These are phyloP conservation scores for Trichopoda pennipes DNA, from an alignment of 2,888 invertebrate genomes.

Conservation along the genomic window DNA sequence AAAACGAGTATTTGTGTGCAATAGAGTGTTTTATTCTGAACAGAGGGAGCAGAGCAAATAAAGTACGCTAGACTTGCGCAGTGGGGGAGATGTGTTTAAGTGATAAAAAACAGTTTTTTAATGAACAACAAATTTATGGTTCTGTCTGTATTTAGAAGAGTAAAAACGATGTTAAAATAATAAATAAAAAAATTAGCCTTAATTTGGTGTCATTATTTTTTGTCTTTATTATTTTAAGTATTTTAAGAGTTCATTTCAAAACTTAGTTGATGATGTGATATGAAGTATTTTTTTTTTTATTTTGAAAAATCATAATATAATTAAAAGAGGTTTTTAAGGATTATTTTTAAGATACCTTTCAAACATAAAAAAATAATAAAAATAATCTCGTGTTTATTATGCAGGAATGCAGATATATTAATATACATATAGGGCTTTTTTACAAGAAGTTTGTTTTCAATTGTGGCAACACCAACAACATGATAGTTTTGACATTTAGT, in stretches of 20 bases:
- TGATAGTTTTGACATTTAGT: too few species aligned
- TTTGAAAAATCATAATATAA: neutral
- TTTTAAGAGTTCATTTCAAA: neutral
- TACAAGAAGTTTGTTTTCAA: too few species aligned
- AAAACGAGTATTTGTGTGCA: conserved; percentile 14
- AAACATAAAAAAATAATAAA: too few species aligned
- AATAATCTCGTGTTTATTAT: too few species aligned
- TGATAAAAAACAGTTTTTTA: conserved; percentile 22
- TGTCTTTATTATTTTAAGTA: neutral
- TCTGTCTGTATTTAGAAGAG: neutral
- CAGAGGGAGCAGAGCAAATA: neutral
- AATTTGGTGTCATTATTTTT: neutral
- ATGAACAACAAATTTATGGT: conserved; percentile 38
- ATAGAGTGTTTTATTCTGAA: conserved; percentile 5
- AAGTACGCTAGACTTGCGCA: conserved; percentile 57
- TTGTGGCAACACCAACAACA: too few species aligned
- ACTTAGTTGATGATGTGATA: neutral
- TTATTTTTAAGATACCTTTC: too few species aligned
- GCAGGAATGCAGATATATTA: too few species aligned
- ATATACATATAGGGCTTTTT: too few species aligned
- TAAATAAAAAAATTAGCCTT: conserved; percentile 7
- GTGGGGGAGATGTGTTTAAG: conserved; percentile 47
- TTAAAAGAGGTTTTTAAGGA: too few species aligned
- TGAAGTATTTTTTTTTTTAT: neutral
- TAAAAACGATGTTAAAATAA: neutral